These are phyloP conservation scores for Tonatia bakeri DNA, from an alignment of 2,113 vertebrate genomes.

Conservation along the genomic window DNA sequence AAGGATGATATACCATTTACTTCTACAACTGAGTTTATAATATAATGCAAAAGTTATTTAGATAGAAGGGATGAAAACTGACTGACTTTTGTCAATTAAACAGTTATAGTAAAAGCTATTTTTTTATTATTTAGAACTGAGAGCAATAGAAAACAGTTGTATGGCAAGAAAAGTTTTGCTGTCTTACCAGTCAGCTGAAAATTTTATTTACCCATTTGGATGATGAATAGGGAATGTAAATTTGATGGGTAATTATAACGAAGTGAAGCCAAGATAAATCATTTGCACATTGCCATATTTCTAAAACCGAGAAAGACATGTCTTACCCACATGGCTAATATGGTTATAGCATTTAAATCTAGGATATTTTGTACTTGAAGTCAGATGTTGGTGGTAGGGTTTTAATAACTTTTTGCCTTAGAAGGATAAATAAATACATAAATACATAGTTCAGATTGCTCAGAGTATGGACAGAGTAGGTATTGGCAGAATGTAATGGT, in stretches of 20 bases:
- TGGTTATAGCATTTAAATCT: background rate
- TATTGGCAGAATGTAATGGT: background rate
- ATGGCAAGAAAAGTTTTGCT: background rate
- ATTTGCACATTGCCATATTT: background rate
- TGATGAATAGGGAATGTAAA: background rate
- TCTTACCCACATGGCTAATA: background rate
- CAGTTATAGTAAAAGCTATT: background rate
- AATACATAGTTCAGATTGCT: background rate
- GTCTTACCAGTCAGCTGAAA: background rate
- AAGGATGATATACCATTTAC: too few relatives aligned
- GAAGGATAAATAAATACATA: background rate
- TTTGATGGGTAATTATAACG: background rate
- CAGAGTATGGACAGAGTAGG: background rate
- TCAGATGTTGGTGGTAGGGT: background rate
- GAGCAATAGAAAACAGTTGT: background rate
- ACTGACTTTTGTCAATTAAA: background rate
- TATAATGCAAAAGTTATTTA: background rate
- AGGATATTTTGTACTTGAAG: constrained; percentile 5
- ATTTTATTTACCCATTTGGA: background rate
- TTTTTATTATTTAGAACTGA: background rate
- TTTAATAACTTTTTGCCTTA: background rate
- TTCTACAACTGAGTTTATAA: background rate
- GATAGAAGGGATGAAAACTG: background rate
- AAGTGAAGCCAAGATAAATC: background rate
- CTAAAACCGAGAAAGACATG: background rate